Evolutionary conservation across 2,888 invertebrate species (phyloP).

Genomic region (Drosophila rellima): DNA sequence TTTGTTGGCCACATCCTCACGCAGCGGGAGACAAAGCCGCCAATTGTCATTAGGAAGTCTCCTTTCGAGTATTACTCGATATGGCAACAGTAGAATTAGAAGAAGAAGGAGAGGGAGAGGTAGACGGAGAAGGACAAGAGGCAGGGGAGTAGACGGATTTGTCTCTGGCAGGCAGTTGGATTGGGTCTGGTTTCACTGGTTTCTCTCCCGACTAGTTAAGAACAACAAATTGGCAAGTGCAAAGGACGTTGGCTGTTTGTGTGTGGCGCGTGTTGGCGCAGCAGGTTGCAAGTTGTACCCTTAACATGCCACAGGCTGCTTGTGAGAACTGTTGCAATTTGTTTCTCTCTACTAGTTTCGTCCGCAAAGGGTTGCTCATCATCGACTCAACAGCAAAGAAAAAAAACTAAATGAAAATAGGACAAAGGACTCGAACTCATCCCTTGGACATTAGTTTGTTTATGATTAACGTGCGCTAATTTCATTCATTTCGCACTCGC

Average conservation of each 20-base stretch:
- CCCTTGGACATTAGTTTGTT: slow-evolving; percentile 66
- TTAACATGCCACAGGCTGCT: slow-evolving; percentile 6
- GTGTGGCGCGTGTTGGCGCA: slow-evolving; percentile 64
- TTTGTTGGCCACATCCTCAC: slow-evolving; percentile 19
- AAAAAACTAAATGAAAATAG: too few species aligned
- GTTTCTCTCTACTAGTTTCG: slow-evolving; percentile 26
- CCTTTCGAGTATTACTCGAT: neutral
- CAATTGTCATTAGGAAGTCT: slow-evolving; percentile 22
- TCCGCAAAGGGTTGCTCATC: slow-evolving; percentile 62
- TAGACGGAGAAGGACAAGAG: neutral
- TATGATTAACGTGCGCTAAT: slow-evolving; percentile 81
- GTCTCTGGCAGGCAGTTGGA: slow-evolving; percentile 1
- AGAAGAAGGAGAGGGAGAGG: neutral
- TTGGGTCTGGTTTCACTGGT: neutral
- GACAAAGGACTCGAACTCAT: slow-evolving; percentile 3
- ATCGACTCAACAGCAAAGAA: neutral
- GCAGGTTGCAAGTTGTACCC: slow-evolving; percentile 61
- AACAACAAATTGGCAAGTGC: slow-evolving; percentile 76
- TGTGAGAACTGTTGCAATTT: slow-evolving; percentile 80
- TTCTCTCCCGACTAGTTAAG: slow-evolving; percentile 67
- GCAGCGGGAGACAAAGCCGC: slow-evolving; percentile 15
- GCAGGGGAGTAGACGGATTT: neutral
- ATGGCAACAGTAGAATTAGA: neutral
- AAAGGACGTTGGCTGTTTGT: slow-evolving; percentile 44
- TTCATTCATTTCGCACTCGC: slow-evolving; percentile 77